Percentiles rank a stretch among this genome's conserved stretches.
phyloP scores from a whole-genome alignment of 23 tunicate species.

The Trididemnum clinides region DNA sequence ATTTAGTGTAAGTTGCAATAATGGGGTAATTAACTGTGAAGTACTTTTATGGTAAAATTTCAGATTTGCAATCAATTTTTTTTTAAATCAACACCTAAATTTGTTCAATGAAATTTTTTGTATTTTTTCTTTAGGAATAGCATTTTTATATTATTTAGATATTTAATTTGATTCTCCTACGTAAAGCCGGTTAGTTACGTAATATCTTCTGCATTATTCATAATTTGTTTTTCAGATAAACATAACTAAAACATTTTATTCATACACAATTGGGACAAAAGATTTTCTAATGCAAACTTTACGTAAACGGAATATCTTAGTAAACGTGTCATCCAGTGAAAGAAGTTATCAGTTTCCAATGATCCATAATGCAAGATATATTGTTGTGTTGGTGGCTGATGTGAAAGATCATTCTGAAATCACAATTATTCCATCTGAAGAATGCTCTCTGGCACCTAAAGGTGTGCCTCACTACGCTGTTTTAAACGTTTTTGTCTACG shows the following conservation, averaged over 20 bases:
- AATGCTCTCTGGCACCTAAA: background rate
- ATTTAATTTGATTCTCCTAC: no score
- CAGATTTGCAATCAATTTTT: no score
- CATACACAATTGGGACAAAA: background rate
- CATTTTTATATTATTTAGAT: no score
- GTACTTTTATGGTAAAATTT: no score
- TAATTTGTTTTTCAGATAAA: background rate
- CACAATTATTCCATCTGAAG: background rate
- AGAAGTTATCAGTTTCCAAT: background rate
- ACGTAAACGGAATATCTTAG: background rate
- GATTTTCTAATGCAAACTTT: background rate
- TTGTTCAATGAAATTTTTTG: no score
- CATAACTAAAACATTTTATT: background rate
- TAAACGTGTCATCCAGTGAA: background rate
- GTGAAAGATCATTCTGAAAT: background rate
- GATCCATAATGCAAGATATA: background rate
- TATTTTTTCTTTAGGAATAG: no score
- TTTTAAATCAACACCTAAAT: no score
- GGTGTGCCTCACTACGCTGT: background rate
- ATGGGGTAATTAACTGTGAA: no score
- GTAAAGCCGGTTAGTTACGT: background rate
- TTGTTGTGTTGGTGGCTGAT: background rate
- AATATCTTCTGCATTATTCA: background rate
- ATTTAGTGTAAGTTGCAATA: no score
- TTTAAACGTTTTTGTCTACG: no score